phyloP scores from a whole-genome alignment of 2,888 invertebrate genomes.

The Tenthredo scrophulariae region DNA sequence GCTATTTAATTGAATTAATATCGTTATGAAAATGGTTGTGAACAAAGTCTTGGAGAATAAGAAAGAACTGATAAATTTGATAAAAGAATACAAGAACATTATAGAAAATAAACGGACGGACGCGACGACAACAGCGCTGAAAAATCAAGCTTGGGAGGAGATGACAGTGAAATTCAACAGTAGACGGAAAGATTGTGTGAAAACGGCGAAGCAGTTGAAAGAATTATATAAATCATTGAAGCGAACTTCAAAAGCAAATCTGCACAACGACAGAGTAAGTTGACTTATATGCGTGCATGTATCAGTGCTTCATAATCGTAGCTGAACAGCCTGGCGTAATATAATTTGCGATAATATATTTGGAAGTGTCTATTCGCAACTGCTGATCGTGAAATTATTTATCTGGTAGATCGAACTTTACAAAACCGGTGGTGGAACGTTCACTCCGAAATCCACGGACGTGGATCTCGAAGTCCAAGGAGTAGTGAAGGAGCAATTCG shows the following conservation, averaged over 20 bases:
- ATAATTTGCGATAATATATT: too few species aligned
- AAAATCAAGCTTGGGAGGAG: neutral
- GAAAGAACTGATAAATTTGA: neutral
- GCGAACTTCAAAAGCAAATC: too few species aligned
- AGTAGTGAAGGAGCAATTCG: neutral
- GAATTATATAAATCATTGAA: neutral
- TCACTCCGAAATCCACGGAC: neutral
- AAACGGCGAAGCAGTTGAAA: neutral
- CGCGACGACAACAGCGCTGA: neutral
- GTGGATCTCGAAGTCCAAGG: neutral
- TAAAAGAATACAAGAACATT: neutral
- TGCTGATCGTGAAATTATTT: neutral
- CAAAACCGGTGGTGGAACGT: neutral
- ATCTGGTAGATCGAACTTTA: neutral
- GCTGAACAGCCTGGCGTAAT: too few species aligned
- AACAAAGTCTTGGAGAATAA: neutral
- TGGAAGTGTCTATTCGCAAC: too few species aligned
- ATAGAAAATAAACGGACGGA: neutral
- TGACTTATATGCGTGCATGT: too few species aligned
- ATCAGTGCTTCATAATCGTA: too few species aligned
- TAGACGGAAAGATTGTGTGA: neutral
- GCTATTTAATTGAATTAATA: too few species aligned
- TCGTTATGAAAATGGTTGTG: too few species aligned
- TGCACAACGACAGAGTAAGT: too few species aligned
- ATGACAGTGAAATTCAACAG: neutral